Evolutionary conservation across 1,140 invertebrate species (phyloP).

Genomic region (Ephestia elutella): DNA sequence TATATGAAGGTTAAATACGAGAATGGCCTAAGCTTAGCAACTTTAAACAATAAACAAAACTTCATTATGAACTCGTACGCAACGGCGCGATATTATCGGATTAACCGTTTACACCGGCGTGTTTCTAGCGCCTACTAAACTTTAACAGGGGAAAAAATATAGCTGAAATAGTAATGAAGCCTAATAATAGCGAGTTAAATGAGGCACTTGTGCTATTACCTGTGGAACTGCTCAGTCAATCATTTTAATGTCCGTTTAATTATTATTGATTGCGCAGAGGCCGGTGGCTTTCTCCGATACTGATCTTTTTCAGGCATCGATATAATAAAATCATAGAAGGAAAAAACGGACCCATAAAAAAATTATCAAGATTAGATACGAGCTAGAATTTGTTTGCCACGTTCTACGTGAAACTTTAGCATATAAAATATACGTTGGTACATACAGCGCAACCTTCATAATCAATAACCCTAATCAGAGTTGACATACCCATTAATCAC

Average conservation of each 20-base stretch:
- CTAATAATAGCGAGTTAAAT: constrained; percentile 51
- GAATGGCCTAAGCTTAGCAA: constrained; percentile 16
- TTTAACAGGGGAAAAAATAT: constrained; percentile 38
- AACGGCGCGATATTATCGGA: constrained; percentile 22
- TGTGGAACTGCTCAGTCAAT: constrained; percentile 35
- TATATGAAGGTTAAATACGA: constrained; percentile 6
- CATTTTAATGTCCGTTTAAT: constrained; percentile 44
- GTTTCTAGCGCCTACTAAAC: constrained; percentile 20
- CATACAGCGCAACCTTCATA: too few relatives aligned
- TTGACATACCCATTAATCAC: too few relatives aligned
- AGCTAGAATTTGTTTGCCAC: too few relatives aligned
- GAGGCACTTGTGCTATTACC: constrained; percentile 35
- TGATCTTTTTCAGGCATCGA: constrained; percentile 11
- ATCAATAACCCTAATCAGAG: too few relatives aligned
- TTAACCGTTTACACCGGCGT: constrained; percentile 19
- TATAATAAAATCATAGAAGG: too few relatives aligned
- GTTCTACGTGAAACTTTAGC: too few relatives aligned
- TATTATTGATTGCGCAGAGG: constrained; percentile 34
- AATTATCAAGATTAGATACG: too few relatives aligned
- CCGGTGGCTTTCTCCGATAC: constrained; percentile 15
- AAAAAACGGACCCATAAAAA: too few relatives aligned
- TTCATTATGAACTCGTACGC: constrained; percentile 23
- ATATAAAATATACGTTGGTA: too few relatives aligned
- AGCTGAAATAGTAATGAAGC: constrained; percentile 44
- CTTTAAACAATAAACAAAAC: constrained; percentile 20